These are phyloP conservation scores for Andricus curvator DNA, from an alignment of 2,888 invertebrate genomes.

Conservation along the genomic window DNA sequence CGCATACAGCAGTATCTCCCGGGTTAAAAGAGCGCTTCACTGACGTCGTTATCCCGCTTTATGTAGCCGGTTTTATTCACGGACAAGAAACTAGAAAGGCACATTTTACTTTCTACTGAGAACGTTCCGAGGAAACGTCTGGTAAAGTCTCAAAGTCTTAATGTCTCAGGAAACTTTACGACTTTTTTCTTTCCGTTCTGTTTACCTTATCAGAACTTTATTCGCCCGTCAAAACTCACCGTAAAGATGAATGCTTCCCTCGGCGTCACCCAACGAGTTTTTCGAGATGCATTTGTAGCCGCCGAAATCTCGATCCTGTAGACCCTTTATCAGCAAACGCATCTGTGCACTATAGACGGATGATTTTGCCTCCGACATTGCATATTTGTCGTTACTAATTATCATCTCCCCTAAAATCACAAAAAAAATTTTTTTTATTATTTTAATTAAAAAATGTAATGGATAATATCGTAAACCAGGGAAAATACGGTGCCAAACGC, in stretches of 20 bases:
- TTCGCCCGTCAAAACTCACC: slow-evolving; percentile 81
- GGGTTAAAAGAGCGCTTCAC: slow-evolving; percentile 15
- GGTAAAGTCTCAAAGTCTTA: slow-evolving; percentile 41
- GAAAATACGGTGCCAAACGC: no score
- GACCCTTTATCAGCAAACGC: slow-evolving; percentile 87
- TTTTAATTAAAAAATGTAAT: neutral
- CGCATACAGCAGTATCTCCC: neutral
- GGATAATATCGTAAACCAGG: no score
- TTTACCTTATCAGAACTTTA: slow-evolving; percentile 50
- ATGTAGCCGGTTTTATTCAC: slow-evolving; percentile 34
- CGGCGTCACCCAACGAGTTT: slow-evolving; percentile 94
- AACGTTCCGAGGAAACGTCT: slow-evolving; percentile 47
- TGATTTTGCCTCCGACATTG: slow-evolving; percentile 88
- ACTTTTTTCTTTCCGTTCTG: slow-evolving; percentile 41
- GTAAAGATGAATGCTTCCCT: slow-evolving; percentile 92
- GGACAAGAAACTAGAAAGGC: slow-evolving; percentile 28
- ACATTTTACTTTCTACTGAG: slow-evolving; percentile 37
- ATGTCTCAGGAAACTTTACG: slow-evolving; percentile 48
- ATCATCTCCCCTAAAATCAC: slow-evolving; percentile 91
- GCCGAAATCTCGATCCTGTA: slow-evolving; percentile 88
- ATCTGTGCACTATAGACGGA: slow-evolving; percentile 93
- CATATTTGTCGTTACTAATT: slow-evolving; percentile 91
- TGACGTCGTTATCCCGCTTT: slow-evolving; percentile 28
- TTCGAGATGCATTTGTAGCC: slow-evolving; percentile 96
- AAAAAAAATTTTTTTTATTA: slow-evolving; percentile 46